These are phyloP conservation scores for Mastomys coucha DNA, from an alignment of 2,113 vertebrate genomes.

Conservation along the genomic window DNA sequence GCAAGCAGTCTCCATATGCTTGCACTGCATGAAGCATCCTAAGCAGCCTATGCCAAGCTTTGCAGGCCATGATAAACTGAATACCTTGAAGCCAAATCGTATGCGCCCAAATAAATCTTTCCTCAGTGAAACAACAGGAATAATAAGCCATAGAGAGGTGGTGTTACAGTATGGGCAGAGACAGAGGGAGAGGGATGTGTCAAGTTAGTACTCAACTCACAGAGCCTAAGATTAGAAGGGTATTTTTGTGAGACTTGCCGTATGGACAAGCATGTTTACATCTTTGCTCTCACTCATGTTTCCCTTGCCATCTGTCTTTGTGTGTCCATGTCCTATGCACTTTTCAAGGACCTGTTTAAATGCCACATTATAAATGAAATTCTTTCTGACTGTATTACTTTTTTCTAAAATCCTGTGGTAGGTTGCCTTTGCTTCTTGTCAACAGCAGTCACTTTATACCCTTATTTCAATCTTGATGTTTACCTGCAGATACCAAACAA, in stretches of 20 bases:
- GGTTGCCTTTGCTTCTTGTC: neutral
- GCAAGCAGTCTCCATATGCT: neutral
- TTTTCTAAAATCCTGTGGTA: neutral
- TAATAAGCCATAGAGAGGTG: neutral
- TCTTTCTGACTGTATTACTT: neutral
- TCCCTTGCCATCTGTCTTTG: neutral
- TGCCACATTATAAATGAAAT: neutral
- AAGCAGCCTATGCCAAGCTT: neutral
- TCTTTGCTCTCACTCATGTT: neutral
- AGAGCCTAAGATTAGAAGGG: neutral
- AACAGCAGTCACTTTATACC: neutral
- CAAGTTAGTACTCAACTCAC: neutral
- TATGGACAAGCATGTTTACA: neutral
- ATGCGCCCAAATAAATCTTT: neutral
- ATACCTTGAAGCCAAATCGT: neutral
- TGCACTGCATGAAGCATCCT: neutral
- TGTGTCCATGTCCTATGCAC: neutral
- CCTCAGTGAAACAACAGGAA: neutral
- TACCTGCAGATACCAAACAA: neutral
- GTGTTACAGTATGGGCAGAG: neutral
- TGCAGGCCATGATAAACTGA: neutral
- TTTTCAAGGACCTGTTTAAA: neutral
- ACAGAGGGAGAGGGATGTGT: neutral
- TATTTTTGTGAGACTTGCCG: neutral
- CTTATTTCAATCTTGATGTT: neutral